Base-by-base conservation (phyloP, 2,797 vertebrate genomes). In the Vultur gryphus region DNA sequence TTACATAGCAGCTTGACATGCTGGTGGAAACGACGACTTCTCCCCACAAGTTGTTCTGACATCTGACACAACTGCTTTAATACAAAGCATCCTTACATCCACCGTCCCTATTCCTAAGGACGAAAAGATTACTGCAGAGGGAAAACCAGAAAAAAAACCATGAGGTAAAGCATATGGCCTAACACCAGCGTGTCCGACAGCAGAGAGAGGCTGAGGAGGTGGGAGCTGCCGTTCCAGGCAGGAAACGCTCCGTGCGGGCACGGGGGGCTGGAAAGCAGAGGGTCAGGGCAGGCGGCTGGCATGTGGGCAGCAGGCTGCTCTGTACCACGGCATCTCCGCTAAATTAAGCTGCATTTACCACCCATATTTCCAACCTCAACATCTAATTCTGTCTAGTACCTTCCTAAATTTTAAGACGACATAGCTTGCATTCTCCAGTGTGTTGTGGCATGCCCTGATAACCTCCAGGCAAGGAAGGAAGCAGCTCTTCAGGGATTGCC, bases 371-470 rank as follows among this genome's bases (percentile, higher is more conserved):
- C 71, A 19, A 7, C 43, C 29, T 25, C 21, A 13, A 4, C 8
- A 15, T 11, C 51, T 29, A 9, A 9, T 23, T 44, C 25, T 31
- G 7, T 49, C 41, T 15, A 23, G 24, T 4, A 24, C 12, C 25
- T 57, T 23, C 41, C 35, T 12, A 17, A 41, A 19, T 5, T 6
- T 41, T 49, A 12, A n/a, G 49, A 8, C n/a, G 6, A 10, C 0
- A 7, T 2, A 13, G 9, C 23, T 33, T 17, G 7, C 8, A 1
- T 14, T 37, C 54, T 15, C 54, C 18, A 10, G 6, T 0, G 2
- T 10, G 41, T 13, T 6, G 12, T 2, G 13, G 4, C 25, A 5
- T 1, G 9, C 13, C 35, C 1, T 2, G 28, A 29, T 7, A 21
- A 31, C 17, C 29, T 14, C 3, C 11, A 3, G 17, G 4, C 5